phyloP scores from a whole-genome alignment of 2,888 invertebrate species.

The Tolmerus cingulatus region DNA sequence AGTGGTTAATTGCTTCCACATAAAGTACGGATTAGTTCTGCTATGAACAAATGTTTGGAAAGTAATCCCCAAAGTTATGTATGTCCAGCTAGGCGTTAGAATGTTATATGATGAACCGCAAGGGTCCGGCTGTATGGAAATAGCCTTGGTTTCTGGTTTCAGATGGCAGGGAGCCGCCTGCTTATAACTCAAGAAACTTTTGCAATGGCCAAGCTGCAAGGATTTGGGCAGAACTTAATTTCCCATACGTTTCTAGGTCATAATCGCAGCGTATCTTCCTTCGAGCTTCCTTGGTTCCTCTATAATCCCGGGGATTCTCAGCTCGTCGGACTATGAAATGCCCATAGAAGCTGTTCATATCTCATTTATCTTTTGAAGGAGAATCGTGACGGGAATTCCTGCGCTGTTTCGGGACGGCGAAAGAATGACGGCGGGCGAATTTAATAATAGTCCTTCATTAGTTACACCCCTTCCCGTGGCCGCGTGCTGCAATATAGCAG shows the following conservation, averaged over 20 bases:
- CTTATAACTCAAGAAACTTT: neutral
- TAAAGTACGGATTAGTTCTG: neutral
- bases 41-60: neutral
- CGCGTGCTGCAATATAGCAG: neutral
- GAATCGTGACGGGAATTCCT: conserved; percentile 23
- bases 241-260: neutral
- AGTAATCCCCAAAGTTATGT: neutral
- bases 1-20: neutral
- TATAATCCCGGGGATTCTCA: neutral
- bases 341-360: conserved; percentile 30
- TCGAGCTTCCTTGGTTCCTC: neutral
- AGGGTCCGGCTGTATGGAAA: neutral
- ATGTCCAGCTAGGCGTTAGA: neutral
- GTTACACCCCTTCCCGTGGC: conserved; percentile 4
- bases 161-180: neutral
- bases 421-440: neutral
- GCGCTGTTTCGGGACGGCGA: neutral
- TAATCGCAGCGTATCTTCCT: neutral
- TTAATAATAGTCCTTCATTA: conserved; percentile 33
- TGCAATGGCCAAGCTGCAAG: neutral
- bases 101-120: neutral
- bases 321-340: neutral
- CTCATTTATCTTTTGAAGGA: conserved; percentile 26
- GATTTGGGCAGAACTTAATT: neutral
- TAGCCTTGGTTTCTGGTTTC: neutral